These are phyloP conservation scores for Stegastes partitus DNA, from an alignment of 2,113 vertebrate species.

Conservation along the genomic window DNA sequence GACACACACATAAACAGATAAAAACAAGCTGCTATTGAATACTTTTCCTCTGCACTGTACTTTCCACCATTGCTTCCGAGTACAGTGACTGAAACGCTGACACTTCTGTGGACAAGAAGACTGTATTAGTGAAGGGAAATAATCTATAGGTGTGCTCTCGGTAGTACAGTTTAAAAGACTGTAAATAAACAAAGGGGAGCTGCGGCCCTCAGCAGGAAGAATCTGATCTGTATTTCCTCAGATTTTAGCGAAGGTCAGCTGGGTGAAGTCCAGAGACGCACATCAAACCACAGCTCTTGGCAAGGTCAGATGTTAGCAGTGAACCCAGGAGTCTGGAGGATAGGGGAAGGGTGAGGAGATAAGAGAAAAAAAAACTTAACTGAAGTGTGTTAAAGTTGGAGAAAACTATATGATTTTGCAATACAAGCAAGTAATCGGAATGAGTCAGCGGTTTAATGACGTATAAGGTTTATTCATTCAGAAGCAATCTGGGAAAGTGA, in stretches of 20 bases:
- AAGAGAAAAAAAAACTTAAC: background rate
- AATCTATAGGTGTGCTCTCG: conserved; percentile 8
- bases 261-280: conserved; percentile 12
- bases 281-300: background rate
- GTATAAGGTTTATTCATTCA: too few relatives aligned
- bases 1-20: too few relatives aligned
- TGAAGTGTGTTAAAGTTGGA: conserved; percentile 6
- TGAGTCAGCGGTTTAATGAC: background rate
- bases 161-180: conserved; percentile 6
- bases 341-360: conserved; percentile 7
- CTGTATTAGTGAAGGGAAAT: background rate
- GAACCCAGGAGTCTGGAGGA: conserved; percentile 19
- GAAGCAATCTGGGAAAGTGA: too few relatives aligned
- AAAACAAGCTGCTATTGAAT: background rate
- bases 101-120: background rate
- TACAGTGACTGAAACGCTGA: background rate
- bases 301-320: conserved; percentile 25
- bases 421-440: background rate
- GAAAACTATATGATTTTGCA: conserved; percentile 9
- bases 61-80: background rate
- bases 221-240: conserved; percentile 36
- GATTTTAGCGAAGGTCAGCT: conserved; percentile 34
- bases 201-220: conserved; percentile 15
- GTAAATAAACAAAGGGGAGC: conserved; percentile 27
- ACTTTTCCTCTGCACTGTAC: background rate